A percentile compares a stretch with the other conserved stretches of the same genome.
These are phyloP conservation scores for Eucriotettix oculatus DNA, from an alignment of 2,888 invertebrate genomes.

Conservation along the genomic window DNA sequence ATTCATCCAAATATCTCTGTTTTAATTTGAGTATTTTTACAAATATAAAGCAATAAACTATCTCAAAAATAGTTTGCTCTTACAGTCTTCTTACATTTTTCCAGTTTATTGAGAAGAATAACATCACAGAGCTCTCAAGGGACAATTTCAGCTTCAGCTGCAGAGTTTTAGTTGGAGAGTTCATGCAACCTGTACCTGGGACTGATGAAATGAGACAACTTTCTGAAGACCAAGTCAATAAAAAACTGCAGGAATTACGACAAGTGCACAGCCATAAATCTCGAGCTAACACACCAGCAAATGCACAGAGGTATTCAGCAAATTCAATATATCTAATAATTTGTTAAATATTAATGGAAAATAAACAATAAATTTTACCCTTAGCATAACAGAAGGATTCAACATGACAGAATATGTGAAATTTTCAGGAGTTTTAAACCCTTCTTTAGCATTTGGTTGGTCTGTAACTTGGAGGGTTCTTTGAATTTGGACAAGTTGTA, in stretches of 20 bases:
- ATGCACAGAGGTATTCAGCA: background rate
- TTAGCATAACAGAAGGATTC: too few relatives aligned
- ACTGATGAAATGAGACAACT: conserved; percentile 54
- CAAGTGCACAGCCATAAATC: background rate
- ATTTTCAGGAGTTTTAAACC: too few relatives aligned
- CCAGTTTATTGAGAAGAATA: conserved; percentile 60
- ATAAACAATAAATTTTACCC: background rate
- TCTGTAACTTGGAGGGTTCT: too few relatives aligned
- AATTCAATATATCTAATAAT: too few relatives aligned
- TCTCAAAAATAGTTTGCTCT: too few relatives aligned
- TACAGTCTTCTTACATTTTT: conserved; percentile 13
- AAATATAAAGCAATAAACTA: too few relatives aligned
- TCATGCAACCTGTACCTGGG: conserved; percentile 58
- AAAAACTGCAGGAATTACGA: conserved; percentile 37
- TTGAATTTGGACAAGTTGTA: too few relatives aligned
- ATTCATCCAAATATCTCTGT: too few relatives aligned
- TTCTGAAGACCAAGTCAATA: conserved; percentile 66
- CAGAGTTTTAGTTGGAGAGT: conserved; percentile 77
- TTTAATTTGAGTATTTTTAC: too few relatives aligned
- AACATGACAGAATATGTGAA: too few relatives aligned
- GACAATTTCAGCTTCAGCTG: conserved; percentile 90
- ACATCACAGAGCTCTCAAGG: conserved; percentile 45
- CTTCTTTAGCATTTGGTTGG: too few relatives aligned
- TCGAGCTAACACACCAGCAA: background rate
- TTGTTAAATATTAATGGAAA: background rate